These are phyloP conservation scores for Ia io DNA, from an alignment of 2,113 vertebrate species.

Conservation along the genomic window DNA sequence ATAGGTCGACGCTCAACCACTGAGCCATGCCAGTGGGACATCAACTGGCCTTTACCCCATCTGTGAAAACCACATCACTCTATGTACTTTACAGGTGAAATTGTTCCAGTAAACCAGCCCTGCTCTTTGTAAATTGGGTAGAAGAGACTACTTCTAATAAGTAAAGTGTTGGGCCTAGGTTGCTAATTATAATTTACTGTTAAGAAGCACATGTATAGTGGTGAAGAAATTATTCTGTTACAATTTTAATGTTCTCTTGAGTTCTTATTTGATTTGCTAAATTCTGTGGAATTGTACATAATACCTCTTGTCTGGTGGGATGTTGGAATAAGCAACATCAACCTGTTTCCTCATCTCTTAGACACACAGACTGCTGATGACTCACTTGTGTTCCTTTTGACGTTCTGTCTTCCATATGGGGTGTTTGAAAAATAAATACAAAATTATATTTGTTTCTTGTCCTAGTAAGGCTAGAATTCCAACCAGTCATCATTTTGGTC, in stretches of 20 bases:
- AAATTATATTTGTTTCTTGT: constrained; percentile 12
- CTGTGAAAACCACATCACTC: not conserved
- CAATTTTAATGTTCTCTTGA: not conserved
- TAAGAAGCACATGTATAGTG: not conserved
- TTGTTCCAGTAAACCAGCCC: not conserved
- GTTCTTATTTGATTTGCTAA: not conserved
- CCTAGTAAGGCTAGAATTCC: not conserved
- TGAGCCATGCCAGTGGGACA: too few relatives aligned
- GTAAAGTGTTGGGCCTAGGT: not conserved
- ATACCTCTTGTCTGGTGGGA: not conserved
- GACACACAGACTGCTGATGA: not conserved
- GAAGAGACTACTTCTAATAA: constrained; percentile 19
- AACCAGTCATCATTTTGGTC: constrained; percentile 14
- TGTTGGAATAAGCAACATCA: not conserved
- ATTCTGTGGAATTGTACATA: not conserved
- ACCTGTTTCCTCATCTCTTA: not conserved
- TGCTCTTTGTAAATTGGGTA: not conserved
- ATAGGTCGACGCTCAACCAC: too few relatives aligned
- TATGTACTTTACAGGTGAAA: not conserved
- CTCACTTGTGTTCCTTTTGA: not conserved
- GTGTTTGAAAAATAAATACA: constrained; percentile 17
- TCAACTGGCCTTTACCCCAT: not conserved
- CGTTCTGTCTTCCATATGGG: not conserved
- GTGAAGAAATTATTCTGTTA: not conserved
- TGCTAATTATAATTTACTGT: constrained; percentile 40